A percentile compares a stretch with the other conserved stretches of the same genome.
Evolutionary conservation across 1,140 invertebrate genomes (phyloP).

Genomic region (Atta texana): DNA sequence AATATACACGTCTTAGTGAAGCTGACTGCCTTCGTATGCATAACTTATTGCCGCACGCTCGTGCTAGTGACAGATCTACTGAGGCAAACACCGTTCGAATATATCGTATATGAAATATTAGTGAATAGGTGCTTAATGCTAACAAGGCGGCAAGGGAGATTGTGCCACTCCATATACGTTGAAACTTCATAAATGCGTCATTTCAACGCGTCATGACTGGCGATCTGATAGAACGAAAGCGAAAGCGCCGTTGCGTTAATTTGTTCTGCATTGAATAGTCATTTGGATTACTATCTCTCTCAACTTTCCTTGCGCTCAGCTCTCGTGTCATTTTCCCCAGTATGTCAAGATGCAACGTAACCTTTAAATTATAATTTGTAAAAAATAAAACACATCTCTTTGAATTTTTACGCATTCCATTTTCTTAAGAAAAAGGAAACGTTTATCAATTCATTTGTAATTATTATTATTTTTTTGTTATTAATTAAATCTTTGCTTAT

Average conservation of each 20-base stretch:
- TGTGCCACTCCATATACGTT: constrained; percentile 44
- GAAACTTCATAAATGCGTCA: constrained; percentile 36
- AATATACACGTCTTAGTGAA: constrained; percentile 37
- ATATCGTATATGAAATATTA: constrained; percentile 58
- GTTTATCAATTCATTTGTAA: not conserved
- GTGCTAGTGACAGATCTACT: constrained; percentile 28
- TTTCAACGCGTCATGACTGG: constrained; percentile 43
- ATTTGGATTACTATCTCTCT: constrained; percentile 33
- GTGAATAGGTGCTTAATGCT: constrained; percentile 64
- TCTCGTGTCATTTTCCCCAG: not conserved
- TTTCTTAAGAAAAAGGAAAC: not conserved
- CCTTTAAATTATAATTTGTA: not conserved
- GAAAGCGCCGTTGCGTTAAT: constrained; percentile 34
- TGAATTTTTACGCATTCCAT: not conserved
- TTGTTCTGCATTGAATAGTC: not conserved
- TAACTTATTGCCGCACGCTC: constrained; percentile 34
- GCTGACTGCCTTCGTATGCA: constrained; percentile 24
- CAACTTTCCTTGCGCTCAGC: not conserved
- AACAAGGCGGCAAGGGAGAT: constrained; percentile 50
- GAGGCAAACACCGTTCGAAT: constrained; percentile 5
- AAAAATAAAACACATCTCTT: not conserved
- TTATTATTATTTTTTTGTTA: too few species aligned
- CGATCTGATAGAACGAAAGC: constrained; percentile 50
- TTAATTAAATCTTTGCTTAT: too few species aligned
- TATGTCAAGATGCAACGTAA: not conserved